Percentiles rank a stretch among this genome's conserved stretches.
phyloP scores from a whole-genome alignment of 2,797 vertebrate species.

The Liasis olivaceus region DNA sequence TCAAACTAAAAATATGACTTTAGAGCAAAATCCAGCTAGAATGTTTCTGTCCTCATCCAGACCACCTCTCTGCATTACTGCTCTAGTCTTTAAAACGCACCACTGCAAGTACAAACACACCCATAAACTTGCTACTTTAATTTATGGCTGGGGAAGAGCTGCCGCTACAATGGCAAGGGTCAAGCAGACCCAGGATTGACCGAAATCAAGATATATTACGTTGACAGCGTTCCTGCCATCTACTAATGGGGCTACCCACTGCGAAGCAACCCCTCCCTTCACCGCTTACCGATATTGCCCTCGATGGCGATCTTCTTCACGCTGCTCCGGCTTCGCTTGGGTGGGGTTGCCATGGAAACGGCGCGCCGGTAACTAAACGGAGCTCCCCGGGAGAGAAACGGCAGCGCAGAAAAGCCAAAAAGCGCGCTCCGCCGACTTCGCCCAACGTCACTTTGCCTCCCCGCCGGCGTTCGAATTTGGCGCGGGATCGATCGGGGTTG shows the following conservation, averaged over 20 bases:
- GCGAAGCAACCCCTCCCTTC: not conserved
- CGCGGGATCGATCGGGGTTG: not conserved
- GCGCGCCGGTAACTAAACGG: accelerated
- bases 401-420: not conserved
- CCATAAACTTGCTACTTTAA: too few relatives aligned
- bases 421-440: not conserved
- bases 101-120: not conserved
- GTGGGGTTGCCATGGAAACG: conserved; percentile 75
- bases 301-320: conserved; percentile 86
- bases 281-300: conserved; percentile 89
- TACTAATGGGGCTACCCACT: too few relatives aligned
- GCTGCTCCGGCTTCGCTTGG: conserved; percentile 77
- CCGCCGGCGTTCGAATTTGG: conserved; percentile 35
- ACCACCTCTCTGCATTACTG: not conserved
- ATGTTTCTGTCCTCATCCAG: not conserved
- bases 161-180: not conserved
- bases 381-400: not conserved
- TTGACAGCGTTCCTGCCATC: not conserved
- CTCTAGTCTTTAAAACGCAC: not conserved
- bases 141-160: not conserved
- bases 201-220: not conserved
- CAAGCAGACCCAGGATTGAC: not conserved
- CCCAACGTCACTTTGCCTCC: too few relatives aligned
- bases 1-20: too few relatives aligned
- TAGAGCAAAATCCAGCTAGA: not conserved